Evolutionary conservation across 2,797 vertebrate species (phyloP), one percentile per base, ranked within the genome.

Genomic region (Arremon aurantiirostris): DNA sequence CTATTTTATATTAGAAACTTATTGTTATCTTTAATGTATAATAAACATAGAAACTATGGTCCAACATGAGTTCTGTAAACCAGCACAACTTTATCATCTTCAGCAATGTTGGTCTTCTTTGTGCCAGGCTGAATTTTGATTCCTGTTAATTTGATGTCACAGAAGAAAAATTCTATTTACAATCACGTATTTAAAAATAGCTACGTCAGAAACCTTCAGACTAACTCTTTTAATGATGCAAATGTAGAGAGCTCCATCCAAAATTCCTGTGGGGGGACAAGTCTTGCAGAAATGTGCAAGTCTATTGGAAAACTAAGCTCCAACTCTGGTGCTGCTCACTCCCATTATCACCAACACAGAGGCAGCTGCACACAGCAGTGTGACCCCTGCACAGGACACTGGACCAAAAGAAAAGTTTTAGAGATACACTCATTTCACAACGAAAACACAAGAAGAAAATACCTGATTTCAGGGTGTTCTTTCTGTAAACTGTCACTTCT

Each of bases 371-470:
- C 0, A 1, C 2, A 46, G 65, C 41, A 61, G 46, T 8, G 6
- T 23, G 14, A 47, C 32, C 73, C 49, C 47, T 52, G 49, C 57
- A 52, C 12, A 34, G 17, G 44, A 52, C 18, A 18, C 1, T 9
- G 34, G 15, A 26, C 32, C 21, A 60, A 68, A 71, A 41, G 26
- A 30, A 83, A 35, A 27, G 18, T 60, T 64, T 26, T 37, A 75
- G 7, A 64, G 12, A 37, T 34, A 44, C 1, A 22, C 4, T 52
- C 18, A 35, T 42, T 60, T 85, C 34, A 42, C 0, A 0, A 56
- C 9, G 28, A 68, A 71, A 92, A 81, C 24, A 66, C 44, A 66
- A 23, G 23, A 77, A 42, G 72, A 84, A 65, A 64, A 82, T 23
- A 87, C 1, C 14, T 46, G 6, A 50, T 52, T 70, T 80, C 60